Evolutionary conservation across 64 coral and sea anemone genomes (phyloP).

Genomic region (Pocillopora damicornis): DNA sequence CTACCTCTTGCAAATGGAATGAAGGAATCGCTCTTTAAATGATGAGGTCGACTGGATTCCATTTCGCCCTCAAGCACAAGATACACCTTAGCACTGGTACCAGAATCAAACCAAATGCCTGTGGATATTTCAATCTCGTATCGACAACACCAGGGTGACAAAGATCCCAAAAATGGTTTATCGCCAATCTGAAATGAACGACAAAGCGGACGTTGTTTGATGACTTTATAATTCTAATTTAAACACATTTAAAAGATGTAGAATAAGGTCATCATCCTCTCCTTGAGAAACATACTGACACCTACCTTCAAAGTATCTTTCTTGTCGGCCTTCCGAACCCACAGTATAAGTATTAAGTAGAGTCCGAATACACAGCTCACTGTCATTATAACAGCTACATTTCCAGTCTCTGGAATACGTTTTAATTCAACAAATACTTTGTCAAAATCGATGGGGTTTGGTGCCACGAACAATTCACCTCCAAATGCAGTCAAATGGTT

Average conservation of each 20-base stretch:
- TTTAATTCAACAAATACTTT: slow-evolving; percentile 35
- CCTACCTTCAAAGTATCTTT: slow-evolving; percentile 45
- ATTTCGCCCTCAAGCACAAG: slow-evolving; percentile 23
- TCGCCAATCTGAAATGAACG: slow-evolving; percentile 22
- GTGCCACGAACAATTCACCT: slow-evolving; percentile 31
- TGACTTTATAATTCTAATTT: too few species aligned
- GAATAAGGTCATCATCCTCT: too few species aligned
- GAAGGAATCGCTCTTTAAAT: not conserved
- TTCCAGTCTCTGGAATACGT: slow-evolving; percentile 39
- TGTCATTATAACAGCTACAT: slow-evolving; percentile 33
- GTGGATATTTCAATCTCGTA: slow-evolving; percentile 45
- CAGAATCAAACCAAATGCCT: slow-evolving; percentile 50
- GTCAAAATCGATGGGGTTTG: slow-evolving; percentile 49
- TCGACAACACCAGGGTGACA: slow-evolving; percentile 7
- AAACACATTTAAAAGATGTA: too few species aligned
- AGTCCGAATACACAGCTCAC: slow-evolving; percentile 27
- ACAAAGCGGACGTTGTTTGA: not conserved
- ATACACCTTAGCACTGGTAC: slow-evolving; percentile 50
- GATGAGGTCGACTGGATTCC: slow-evolving; percentile 10
- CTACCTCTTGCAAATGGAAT: slow-evolving; percentile 56
- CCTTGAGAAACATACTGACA: not conserved
- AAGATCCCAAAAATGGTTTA: slow-evolving; percentile 36
- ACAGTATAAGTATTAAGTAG: slow-evolving; percentile 10
- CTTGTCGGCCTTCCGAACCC: slow-evolving; percentile 32
- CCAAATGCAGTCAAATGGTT: slow-evolving; percentile 45